A percentile compares a stretch with the other conserved stretches of the same genome.
phyloP scores from a whole-genome alignment of 2,797 vertebrate species.

The Hoplostethus atlanticus region DNA sequence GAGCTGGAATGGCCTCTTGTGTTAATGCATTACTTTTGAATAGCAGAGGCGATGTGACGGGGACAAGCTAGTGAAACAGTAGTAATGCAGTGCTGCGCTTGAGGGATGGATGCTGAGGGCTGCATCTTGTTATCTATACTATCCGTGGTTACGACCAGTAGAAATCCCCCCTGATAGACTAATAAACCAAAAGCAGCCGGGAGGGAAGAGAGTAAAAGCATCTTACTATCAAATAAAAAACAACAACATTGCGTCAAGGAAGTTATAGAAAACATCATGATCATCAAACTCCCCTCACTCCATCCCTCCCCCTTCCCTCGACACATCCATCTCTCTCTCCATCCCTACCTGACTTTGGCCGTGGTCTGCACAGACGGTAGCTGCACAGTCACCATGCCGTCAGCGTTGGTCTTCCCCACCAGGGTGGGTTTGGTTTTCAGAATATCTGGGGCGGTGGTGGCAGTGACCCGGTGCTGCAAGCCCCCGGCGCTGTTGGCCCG shows the following conservation, averaged over 20 bases:
- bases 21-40: neutral
- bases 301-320: neutral
- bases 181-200: constrained; percentile 49
- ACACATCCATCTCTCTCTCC: neutral
- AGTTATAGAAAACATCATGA: neutral
- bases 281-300: neutral
- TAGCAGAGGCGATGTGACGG: constrained; percentile 8
- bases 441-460: constrained; percentile 94
- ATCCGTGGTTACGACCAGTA: constrained; percentile 52
- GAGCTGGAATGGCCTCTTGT: neutral
- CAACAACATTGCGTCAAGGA: neutral
- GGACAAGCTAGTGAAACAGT: neutral
- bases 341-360: constrained; percentile 91
- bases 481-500: constrained; percentile 96
- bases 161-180: constrained; percentile 54
- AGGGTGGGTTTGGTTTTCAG: constrained; percentile 93
- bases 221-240: neutral
- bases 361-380: constrained; percentile 92
- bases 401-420: constrained; percentile 94
- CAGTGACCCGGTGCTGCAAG: constrained; percentile 94
- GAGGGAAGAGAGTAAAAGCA: constrained; percentile 29
- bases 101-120: constrained; percentile 6
- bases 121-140: constrained; percentile 40
- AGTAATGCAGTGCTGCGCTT: constrained; percentile 25
- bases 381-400: constrained; percentile 96